Percentiles rank a stretch among this genome's conserved stretches.
These are phyloP conservation scores for Chrysaora quinquecirrha DNA, from an alignment of 30 jellyfish, hydroid and myxozoan genomes.

Conservation along the genomic window DNA sequence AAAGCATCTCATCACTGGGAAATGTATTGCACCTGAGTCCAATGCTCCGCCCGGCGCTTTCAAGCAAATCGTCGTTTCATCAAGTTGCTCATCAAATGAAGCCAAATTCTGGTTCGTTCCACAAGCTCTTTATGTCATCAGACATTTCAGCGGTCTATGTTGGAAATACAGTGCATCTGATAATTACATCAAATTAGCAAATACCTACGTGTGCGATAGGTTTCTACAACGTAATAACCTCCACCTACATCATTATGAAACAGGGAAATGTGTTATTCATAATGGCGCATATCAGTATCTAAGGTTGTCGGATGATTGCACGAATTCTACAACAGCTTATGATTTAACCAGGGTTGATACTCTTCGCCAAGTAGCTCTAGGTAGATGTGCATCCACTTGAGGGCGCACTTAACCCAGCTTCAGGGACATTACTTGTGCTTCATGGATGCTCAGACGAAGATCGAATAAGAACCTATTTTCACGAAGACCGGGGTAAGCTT, in stretches of 20 bases:
- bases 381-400: background rate
- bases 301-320: background rate
- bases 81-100: background rate
- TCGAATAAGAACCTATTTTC: background rate
- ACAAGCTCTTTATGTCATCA: background rate
- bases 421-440: background rate
- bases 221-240: background rate
- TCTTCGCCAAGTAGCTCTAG: background rate
- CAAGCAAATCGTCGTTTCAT: background rate
- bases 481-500: conserved; percentile 12
- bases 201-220: background rate
- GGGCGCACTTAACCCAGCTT: background rate
- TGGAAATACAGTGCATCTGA: background rate
- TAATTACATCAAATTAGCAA: background rate
- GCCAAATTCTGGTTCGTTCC: conserved; percentile 7
- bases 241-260: background rate
- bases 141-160: background rate
- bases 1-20: conserved; percentile 28
- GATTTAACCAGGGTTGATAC: background rate
- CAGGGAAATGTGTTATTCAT: background rate
- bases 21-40: conserved; percentile 17
- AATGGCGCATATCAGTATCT: too few relatives aligned
- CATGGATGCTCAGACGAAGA: background rate
- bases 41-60: background rate
- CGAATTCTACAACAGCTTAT: background rate